Percentiles rank a stretch among this genome's conserved stretches.
Conservation (phyloP, 2,888 invertebrate genomes). For the Ashinkailepas kermadecensis region DNA sequence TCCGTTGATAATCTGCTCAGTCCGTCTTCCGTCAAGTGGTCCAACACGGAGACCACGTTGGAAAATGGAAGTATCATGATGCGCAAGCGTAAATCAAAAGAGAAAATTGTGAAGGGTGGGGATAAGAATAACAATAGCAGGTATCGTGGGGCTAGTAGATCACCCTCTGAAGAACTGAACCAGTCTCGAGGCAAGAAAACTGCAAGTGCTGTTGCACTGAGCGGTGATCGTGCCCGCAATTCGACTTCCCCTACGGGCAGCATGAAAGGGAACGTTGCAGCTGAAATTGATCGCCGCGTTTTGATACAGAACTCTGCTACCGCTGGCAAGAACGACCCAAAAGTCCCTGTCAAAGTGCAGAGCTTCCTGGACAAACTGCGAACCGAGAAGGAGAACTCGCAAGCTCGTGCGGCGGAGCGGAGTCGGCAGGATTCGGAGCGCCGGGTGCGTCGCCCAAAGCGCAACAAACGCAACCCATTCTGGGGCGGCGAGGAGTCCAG, state of each 20-base stretch:
- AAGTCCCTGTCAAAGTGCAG: background rate
- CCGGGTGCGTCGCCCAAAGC: background rate
- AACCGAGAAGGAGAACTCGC: conserved; percentile 1
- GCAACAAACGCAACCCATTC: conserved; percentile 12
- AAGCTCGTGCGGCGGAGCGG: background rate
- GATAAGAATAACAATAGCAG: background rate
- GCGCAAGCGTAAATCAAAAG: background rate
- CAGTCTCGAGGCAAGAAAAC: background rate
- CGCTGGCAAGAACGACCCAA: background rate
- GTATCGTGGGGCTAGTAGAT: background rate
- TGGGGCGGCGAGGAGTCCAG: conserved; percentile 7
- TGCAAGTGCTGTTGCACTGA: background rate
- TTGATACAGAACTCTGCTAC: background rate
- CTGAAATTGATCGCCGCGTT: background rate
- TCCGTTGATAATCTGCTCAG: background rate
- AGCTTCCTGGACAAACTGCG: background rate
- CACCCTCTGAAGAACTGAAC: background rate
- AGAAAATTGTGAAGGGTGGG: background rate
- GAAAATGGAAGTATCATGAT: background rate
- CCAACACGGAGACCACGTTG: background rate
- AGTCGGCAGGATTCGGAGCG: background rate
- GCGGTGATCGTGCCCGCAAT: background rate
- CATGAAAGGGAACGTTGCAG: background rate
- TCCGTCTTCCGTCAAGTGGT: background rate
- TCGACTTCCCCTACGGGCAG: background rate